phyloP scores from a whole-genome alignment of 2,113 vertebrate species.

The Pangasianodon gigas region DNA sequence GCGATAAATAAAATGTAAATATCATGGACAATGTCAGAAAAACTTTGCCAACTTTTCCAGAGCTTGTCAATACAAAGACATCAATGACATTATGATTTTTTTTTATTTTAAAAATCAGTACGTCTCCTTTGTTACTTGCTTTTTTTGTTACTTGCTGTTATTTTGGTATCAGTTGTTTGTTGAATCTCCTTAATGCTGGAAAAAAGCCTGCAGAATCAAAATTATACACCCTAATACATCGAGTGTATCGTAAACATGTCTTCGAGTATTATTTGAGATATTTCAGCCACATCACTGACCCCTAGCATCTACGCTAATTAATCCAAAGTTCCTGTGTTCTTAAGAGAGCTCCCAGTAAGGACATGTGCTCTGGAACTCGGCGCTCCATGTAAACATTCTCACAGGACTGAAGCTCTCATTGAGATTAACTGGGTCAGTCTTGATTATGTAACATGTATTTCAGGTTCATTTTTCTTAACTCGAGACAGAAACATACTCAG shows the following conservation, averaged over 20 bases:
- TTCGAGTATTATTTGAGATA: not conserved
- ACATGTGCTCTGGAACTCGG: not conserved
- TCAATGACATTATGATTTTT: not conserved
- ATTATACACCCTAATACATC: not conserved
- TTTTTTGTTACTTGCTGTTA: too few relatives aligned
- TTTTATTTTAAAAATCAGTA: not conserved
- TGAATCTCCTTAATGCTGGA: not conserved
- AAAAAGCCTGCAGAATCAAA: not conserved
- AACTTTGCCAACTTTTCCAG: too few relatives aligned
- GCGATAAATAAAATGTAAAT: not conserved
- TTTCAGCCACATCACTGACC: not conserved
- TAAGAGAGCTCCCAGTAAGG: conserved; percentile 2
- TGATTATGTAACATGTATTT: conserved; percentile 53
- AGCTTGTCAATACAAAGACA: not conserved
- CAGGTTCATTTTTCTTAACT: conserved; percentile 53
- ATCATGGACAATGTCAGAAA: not conserved
- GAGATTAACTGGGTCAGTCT: conserved; percentile 54
- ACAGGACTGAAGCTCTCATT: conserved; percentile 26
- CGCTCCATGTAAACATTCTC: conserved; percentile 35
- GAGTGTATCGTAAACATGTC: not conserved
- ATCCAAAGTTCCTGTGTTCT: not conserved
- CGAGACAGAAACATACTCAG: conserved; percentile 11
- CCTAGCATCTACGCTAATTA: not conserved
- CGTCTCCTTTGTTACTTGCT: too few relatives aligned
- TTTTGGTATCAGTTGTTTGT: not conserved